These are phyloP conservation scores for Paraescarpia echinospica DNA, from an alignment of 1,140 invertebrate genomes.

Conservation along the genomic window DNA sequence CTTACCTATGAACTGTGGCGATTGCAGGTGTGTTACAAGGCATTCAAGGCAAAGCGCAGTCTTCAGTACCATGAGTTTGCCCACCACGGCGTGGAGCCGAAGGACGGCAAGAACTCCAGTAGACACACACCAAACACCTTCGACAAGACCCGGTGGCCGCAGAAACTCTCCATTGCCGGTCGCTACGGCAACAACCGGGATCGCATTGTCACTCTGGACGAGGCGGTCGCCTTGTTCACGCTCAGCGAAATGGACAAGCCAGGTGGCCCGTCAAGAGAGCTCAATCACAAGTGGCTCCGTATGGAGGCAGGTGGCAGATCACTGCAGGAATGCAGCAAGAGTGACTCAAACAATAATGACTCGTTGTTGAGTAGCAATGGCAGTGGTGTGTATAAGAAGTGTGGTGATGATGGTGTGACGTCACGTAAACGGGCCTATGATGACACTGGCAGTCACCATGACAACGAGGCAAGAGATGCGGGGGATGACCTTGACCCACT, in stretches of 20 bases:
- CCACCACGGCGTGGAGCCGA: conserved; percentile 37
- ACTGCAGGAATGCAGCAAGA: background rate
- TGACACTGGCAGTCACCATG: background rate
- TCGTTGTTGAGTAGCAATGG: background rate
- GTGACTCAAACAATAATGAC: background rate
- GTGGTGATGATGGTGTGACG: background rate
- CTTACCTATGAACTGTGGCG: background rate
- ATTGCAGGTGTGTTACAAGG: conserved; percentile 45
- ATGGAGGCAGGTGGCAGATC: background rate
- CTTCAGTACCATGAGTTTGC: conserved; percentile 46
- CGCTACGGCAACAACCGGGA: background rate
- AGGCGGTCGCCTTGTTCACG: background rate
- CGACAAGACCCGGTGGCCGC: background rate
- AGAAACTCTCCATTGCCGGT: background rate
- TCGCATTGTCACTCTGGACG: background rate
- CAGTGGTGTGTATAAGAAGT: background rate
- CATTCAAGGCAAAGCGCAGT: conserved; percentile 50
- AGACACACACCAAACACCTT: background rate
- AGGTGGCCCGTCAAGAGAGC: background rate
- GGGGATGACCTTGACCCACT: background rate
- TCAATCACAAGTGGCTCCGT: background rate
- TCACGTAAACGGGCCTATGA: background rate
- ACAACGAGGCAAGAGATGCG: background rate
- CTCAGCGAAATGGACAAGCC: background rate
- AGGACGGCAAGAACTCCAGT: conserved; percentile 26